A percentile compares a stretch with the other conserved stretches of the same genome.
phyloP scores from a whole-genome alignment of 2,888 invertebrate genomes.

The Tipula unca region DNA sequence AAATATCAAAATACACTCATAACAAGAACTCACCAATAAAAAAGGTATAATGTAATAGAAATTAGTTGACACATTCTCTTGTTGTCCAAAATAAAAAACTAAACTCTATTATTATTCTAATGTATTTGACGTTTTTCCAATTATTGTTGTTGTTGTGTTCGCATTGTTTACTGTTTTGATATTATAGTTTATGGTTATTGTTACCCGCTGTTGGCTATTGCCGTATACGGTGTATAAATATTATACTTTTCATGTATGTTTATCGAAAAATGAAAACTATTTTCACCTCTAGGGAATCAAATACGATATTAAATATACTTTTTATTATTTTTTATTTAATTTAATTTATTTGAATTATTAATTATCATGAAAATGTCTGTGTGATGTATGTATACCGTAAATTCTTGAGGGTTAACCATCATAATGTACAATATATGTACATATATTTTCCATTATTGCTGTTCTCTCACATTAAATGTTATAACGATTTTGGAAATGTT shows the following conservation, averaged over 20 bases:
- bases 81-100: neutral
- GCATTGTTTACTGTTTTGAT: neutral
- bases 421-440: too few species aligned
- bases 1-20: neutral
- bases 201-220: neutral
- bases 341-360: neutral
- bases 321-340: neutral
- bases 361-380: neutral
- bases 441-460: too few species aligned
- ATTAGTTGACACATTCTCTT: conserved; percentile 14
- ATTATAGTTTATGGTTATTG: conserved; percentile 8
- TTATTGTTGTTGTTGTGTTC: neutral
- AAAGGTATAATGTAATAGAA: neutral
- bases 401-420: neutral
- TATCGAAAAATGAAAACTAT: neutral
- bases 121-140: conserved; percentile 14
- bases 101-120: conserved; percentile 3
- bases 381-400: neutral
- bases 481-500: too few species aligned
- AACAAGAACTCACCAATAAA: neutral
- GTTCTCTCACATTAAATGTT: too few species aligned
- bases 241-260: neutral
- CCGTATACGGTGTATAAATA: neutral
- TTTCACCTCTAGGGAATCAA: neutral
- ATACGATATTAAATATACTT: neutral